Evolutionary conservation across 1,140 invertebrate species (phyloP).

Genomic region (Copidosoma floridanum): DNA sequence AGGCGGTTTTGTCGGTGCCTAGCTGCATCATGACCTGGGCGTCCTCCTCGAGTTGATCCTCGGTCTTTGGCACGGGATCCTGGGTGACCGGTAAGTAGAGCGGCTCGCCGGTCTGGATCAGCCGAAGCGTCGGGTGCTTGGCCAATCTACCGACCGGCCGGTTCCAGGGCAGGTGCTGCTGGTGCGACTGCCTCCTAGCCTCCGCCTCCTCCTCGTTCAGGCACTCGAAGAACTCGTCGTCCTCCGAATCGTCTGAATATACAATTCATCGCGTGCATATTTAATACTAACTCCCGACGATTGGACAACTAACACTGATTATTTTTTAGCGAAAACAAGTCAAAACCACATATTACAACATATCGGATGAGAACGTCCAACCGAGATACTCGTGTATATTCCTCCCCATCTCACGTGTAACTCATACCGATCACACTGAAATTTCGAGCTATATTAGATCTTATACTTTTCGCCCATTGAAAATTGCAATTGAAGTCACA

Average conservation of each 20-base stretch:
- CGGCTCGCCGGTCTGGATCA: constrained; percentile 68
- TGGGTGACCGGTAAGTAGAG: constrained; percentile 90
- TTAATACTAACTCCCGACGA: constrained; percentile 25
- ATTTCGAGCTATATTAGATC: too few species aligned
- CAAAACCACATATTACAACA: too few species aligned
- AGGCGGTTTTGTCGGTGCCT: constrained; percentile 79
- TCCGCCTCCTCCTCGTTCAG: constrained; percentile 60
- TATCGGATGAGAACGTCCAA: too few species aligned
- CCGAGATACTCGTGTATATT: too few species aligned
- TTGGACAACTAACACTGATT: too few species aligned
- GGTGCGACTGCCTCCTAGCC: constrained; percentile 38
- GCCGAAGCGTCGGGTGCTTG: constrained; percentile 66
- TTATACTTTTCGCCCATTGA: too few species aligned
- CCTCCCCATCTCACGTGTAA: too few species aligned
- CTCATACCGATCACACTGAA: too few species aligned
- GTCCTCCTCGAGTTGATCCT: constrained; percentile 94
- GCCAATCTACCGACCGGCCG: constrained; percentile 72
- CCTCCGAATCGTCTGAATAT: too few species aligned
- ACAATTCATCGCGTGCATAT: too few species aligned
- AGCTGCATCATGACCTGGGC: constrained; percentile 84
- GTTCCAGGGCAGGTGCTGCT: constrained; percentile 58
- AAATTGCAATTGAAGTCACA: too few species aligned
- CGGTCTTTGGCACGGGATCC: constrained; percentile 94
- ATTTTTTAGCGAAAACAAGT: too few species aligned
- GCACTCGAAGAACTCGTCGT: constrained; percentile 88